Evolutionary conservation across 2,888 invertebrate species (phyloP), one percentile per base, ranked within the genome.

Genomic region (Agonopterix heracliana): DNA sequence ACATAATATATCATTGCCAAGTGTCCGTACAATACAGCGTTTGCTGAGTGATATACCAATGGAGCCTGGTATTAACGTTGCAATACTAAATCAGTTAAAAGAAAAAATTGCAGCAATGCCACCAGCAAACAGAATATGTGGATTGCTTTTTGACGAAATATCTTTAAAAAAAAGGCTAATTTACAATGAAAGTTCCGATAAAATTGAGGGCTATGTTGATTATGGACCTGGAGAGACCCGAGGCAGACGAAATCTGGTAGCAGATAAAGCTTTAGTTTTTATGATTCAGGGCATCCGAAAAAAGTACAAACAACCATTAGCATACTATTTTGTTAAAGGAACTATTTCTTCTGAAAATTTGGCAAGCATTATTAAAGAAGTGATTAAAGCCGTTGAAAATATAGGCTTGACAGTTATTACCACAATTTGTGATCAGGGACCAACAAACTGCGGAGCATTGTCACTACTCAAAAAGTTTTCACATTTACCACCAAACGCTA

Each of bases 261-360:
- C 51, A 14, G 47, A 51, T 34, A 36, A 51, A 9, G 49, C 45
- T 5, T 26, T 51, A 2, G 49, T 54, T 7, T 51, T 54, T 36
- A 43, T 47, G 44, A 3, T 54, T 9, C 48, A 53, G 17, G 53
- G 50, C 1, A 7, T 53, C 1, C 9, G 13, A 2, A 34, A 46
- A 45, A 51, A 53, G 43, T 47, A 26, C 35, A 51, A 51, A 38
- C 50, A 53, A 26, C 49, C 53, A n/a, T 13, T 53, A 12, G 51
- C 51, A 5, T 43, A 12, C 44, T 53, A 49, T 42, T 41, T 41
- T 5, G 41, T 41, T n/a, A 9, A 41, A 7, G 12, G 41, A 10
- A 41, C 41, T 3, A 41, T 41, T n/a, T n/a, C 2, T 2, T n/a
- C 41, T 3, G 11, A 11, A 8, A 41, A 41, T 7, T 11, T 40